phyloP scores from a whole-genome alignment of 2,888 invertebrate species.

The Thymelicus acteon region DNA sequence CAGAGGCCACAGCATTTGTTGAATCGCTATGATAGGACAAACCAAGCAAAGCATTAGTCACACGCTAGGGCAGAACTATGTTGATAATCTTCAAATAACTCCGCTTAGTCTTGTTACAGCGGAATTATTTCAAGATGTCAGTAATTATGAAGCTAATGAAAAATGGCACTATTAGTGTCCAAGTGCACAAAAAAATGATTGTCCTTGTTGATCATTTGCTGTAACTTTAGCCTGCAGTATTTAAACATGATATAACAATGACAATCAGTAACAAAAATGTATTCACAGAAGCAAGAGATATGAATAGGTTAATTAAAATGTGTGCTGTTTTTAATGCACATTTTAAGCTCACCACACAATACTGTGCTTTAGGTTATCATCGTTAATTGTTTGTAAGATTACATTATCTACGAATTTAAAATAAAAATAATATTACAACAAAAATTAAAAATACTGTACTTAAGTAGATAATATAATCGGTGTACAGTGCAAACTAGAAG shows the following conservation, averaged over 20 bases:
- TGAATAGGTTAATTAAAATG: constrained; percentile 62
- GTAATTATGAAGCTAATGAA: constrained; percentile 82
- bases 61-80: constrained; percentile 81
- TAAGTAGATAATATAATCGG: constrained; percentile 69
- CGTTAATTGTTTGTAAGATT: constrained; percentile 69
- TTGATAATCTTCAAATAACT: constrained; percentile 66
- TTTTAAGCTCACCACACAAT: constrained; percentile 74
- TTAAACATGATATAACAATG: constrained; percentile 62
- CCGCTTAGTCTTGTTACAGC: constrained; percentile 78
- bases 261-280: constrained; percentile 76
- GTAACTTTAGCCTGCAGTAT: constrained; percentile 40
- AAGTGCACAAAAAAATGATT: constrained; percentile 77
- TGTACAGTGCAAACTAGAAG: constrained; percentile 81
- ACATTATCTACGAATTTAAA: constrained; percentile 62
- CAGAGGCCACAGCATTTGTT: constrained; percentile 80
- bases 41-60: constrained; percentile 86
- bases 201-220: constrained; percentile 62
- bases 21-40: constrained; percentile 84
- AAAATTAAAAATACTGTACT: background rate
- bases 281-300: constrained; percentile 81
- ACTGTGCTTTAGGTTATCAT: constrained; percentile 74
- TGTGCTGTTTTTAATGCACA: constrained; percentile 66
- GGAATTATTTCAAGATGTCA: constrained; percentile 67
- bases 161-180: constrained; percentile 81
- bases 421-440: constrained; percentile 6